Percentiles rank a stretch among this genome's conserved stretches.
Conservation (phyloP, 2,797 vertebrate genomes). For the Hafferia zeledoni region DNA sequence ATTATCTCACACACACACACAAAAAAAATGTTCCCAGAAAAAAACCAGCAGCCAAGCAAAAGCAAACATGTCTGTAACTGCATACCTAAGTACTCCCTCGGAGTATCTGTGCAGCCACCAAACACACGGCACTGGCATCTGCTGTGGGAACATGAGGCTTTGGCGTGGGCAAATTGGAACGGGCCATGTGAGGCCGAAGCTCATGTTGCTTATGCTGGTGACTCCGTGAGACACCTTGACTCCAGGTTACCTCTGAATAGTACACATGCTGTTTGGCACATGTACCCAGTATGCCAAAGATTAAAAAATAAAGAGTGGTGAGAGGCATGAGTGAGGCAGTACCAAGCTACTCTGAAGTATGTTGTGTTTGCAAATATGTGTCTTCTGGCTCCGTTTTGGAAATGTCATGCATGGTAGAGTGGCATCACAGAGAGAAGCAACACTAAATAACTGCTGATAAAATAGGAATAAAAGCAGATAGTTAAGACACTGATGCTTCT, state of each 20-base stretch:
- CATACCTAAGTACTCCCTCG: neutral
- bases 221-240: neutral
- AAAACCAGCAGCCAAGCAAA: neutral
- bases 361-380: neutral
- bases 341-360: neutral
- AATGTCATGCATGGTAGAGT: neutral
- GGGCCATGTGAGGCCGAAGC: neutral
- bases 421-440: neutral
- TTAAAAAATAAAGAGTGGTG: neutral
- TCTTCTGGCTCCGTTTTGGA: neutral
- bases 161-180: neutral
- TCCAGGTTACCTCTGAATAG: slow-evolving; percentile 20
- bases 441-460: neutral
- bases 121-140: neutral
- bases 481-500: neutral
- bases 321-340: neutral
- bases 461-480: neutral
- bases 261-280: neutral
- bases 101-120: neutral
- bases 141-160: slow-evolving; percentile 2
- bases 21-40: neutral
- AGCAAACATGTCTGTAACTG: neutral
- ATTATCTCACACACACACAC: neutral
- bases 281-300: neutral
- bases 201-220: neutral